These are phyloP conservation scores for Enhydra lutris DNA, from an alignment of 2,113 vertebrate species.

Conservation along the genomic window DNA sequence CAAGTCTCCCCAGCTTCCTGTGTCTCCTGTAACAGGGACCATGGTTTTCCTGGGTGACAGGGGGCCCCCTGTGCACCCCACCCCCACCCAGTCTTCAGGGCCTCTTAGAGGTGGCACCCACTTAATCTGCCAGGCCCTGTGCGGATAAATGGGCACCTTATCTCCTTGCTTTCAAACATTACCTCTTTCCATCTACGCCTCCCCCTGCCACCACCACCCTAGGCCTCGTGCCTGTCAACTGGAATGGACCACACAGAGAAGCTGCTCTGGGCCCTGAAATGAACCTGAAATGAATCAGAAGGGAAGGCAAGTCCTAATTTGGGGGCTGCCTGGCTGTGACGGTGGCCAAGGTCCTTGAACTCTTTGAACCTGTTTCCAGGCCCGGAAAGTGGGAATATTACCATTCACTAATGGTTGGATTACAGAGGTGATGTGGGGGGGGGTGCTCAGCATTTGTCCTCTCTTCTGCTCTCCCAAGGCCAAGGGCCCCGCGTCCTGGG, in stretches of 20 bases:
- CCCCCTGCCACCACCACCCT: accelerated
- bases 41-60: neutral
- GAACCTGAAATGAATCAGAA: neutral
- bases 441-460: neutral
- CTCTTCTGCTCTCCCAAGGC: neutral
- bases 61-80: too few relatives aligned
- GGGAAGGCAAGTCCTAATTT: neutral
- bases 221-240: neutral
- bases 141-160: neutral
- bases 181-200: neutral
- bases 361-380: neutral
- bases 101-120: neutral
- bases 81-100: neutral
- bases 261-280: neutral
- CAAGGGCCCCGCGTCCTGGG: neutral
- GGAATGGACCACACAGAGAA: neutral
- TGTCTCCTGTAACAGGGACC: neutral
- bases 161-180: neutral
- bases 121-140: conserved; percentile 17
- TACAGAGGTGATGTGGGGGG: neutral
- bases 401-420: accelerated
- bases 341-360: neutral
- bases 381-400: neutral
- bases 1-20: neutral
- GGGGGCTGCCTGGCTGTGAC: neutral